Evolutionary conservation across 1,140 invertebrate species (phyloP).

Genomic region (Coptotermes formosanus): DNA sequence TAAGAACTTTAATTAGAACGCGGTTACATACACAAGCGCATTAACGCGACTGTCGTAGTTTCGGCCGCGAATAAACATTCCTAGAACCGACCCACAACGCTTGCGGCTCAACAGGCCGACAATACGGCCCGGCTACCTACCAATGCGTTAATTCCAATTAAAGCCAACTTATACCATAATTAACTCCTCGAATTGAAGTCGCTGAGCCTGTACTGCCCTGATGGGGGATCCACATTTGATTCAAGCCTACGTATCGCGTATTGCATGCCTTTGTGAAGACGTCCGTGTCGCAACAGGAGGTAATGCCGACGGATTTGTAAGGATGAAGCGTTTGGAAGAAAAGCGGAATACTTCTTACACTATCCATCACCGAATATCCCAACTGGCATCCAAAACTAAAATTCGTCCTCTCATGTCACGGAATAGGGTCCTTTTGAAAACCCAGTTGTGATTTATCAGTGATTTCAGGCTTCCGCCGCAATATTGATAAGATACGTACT

Average conservation of each 20-base stretch:
- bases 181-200: slow-evolving; percentile 4
- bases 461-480: no score
- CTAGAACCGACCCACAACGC: background rate
- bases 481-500: no score
- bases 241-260: background rate
- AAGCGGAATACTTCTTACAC: background rate
- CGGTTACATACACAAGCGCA: background rate
- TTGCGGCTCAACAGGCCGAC: background rate
- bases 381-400: no score
- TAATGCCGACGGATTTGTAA: background rate
- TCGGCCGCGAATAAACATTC: background rate
- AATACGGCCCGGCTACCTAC: background rate
- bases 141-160: background rate
- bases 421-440: no score
- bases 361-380: no score
- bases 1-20: background rate
- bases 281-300: background rate
- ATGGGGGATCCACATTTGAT: slow-evolving; percentile 3
- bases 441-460: no score
- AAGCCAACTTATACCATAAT: slow-evolving; percentile 5
- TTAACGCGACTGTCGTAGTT: background rate
- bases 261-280: background rate
- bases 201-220: background rate
- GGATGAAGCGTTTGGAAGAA: background rate
- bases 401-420: no score